A percentile compares a stretch with the other conserved stretches of the same genome.
Conservation (phyloP, 92 coral and sea anemone species). For the Zoanthus sansibaricus region DNA sequence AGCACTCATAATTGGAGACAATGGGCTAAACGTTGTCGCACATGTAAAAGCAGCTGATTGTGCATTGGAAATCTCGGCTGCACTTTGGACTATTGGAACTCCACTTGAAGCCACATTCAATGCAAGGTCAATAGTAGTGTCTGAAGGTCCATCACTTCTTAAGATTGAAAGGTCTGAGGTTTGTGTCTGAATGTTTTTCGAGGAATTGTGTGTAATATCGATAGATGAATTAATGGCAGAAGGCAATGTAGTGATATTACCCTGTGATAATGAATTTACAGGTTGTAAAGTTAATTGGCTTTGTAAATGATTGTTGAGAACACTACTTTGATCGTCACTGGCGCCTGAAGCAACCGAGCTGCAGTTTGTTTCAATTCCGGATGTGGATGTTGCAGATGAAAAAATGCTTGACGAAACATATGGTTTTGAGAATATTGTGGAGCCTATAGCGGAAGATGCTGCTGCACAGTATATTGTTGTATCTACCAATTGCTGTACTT, state of each 20-base stretch:
- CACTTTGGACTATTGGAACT: not conserved
- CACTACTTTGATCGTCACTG: not conserved
- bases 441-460: not conserved
- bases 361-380: not conserved
- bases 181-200: not conserved
- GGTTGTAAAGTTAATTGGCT: not conserved
- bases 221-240: not conserved
- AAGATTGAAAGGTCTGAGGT: slow-evolving; percentile 22
- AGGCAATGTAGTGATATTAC: not conserved
- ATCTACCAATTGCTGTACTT: not conserved
- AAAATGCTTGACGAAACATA: not conserved
- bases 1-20: slow-evolving; percentile 44
- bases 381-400: not conserved
- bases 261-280: not conserved
- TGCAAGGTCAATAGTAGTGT: not conserved
- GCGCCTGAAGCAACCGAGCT: not conserved
- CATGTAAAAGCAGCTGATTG: slow-evolving; percentile 21
- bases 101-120: not conserved
- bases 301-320: not conserved
- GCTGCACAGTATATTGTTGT: not conserved
- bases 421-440: not conserved
- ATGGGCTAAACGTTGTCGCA: slow-evolving; percentile 30
- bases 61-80: slow-evolving; percentile 4
- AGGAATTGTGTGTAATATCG: not conserved
- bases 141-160: slow-evolving; percentile 5